These are phyloP conservation scores for Drosophila burlai DNA, from an alignment of 1,140 invertebrate species.

Conservation along the genomic window DNA sequence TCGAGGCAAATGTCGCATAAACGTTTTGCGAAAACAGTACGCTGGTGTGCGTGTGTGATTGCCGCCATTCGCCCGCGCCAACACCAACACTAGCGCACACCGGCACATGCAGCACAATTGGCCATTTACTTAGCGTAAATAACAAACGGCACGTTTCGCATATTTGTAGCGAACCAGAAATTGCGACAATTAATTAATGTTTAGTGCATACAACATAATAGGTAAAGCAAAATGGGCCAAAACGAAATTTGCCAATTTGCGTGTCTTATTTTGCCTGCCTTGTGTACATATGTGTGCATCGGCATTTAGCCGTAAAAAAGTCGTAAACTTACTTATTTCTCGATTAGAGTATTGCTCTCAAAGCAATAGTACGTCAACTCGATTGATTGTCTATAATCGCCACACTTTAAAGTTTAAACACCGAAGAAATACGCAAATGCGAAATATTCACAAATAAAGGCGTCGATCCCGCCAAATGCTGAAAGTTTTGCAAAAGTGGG, in stretches of 20 bases:
- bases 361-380: slow-evolving; percentile 14
- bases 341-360: slow-evolving; percentile 10
- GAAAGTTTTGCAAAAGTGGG: too few species aligned
- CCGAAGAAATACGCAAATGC: too few species aligned
- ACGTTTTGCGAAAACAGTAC: slow-evolving; percentile 28
- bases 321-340: slow-evolving; percentile 50
- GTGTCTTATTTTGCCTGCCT: slow-evolving; percentile 30
- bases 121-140: slow-evolving; percentile 43
- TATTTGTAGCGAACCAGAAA: slow-evolving; percentile 40
- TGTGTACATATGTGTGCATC: slow-evolving; percentile 14
- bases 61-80: slow-evolving; percentile 75
- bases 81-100: slow-evolving; percentile 44
- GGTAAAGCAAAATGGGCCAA: slow-evolving; percentile 20
- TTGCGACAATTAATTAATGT: slow-evolving; percentile 56
- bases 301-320: slow-evolving; percentile 22
- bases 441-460: too few species aligned
- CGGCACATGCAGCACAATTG: slow-evolving; percentile 53
- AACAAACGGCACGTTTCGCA: slow-evolving; percentile 40
- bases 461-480: too few species aligned
- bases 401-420: too few species aligned
- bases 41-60: slow-evolving; percentile 20
- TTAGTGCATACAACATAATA: slow-evolving; percentile 46
- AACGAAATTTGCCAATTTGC: slow-evolving; percentile 67
- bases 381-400: too few species aligned
- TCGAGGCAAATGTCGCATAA: slow-evolving; percentile 28